phyloP scores from a whole-genome alignment of 1,140 invertebrate species.

The Bombyx mori region ASM3026992v2 NC_085122.1:4522001-4522500 shows the following conservation, averaged over 20 bases:
- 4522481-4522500: no score
- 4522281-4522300: background rate
- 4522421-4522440: background rate
- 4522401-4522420: background rate
- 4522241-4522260: slow-evolving; percentile 63
- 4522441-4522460: no score
- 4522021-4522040: slow-evolving; percentile 15
- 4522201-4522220: slow-evolving; percentile 82
- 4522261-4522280: background rate
- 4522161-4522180: slow-evolving; percentile 79
- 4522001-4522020: no score
- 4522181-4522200: slow-evolving; percentile 81
- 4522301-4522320: background rate
- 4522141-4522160: slow-evolving; percentile 75
- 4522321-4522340: background rate
- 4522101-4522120: slow-evolving; percentile 86
- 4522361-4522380: background rate
- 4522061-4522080: slow-evolving; percentile 90
- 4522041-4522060: slow-evolving; percentile 89
- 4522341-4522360: background rate
- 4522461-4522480: no score
- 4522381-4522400: background rate
- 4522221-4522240: slow-evolving; percentile 69
- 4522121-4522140: slow-evolving; percentile 75
- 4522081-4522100: slow-evolving; percentile 84